Evolutionary conservation across 2,113 vertebrate species (phyloP), one percentile per base, ranked within the genome.

Genomic region (Tupaia chinensis): DNA sequence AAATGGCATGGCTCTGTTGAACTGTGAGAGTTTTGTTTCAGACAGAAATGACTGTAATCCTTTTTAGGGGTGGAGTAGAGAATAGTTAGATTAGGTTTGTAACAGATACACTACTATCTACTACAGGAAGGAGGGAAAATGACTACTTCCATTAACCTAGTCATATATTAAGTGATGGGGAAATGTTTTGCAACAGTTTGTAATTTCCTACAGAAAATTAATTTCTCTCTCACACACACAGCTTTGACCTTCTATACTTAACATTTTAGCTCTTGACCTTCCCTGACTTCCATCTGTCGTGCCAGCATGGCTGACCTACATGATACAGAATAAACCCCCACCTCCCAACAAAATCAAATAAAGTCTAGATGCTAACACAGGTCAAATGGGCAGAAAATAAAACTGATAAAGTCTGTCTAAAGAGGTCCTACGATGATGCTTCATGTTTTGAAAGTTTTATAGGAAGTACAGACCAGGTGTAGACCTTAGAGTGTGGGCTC

Each of bases 1-100:
- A 86, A 88, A 93, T 54, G 82, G 25, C 44, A 58, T 72, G 85
- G 54, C 32, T 94, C 79, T 95, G 87, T 80, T 68, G 74, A 95
- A 72, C 73, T 53, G 54, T 93, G 53, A 61, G 63, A 73, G 20
- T 85, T 91, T 95, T 78, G 56, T 79, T 92, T 82, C 25, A 82
- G 63, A 58, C 3, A 80, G 86, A 29, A 70, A 92, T 73, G 66
- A 73, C 34, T 58, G 3, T 74, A 74, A 34, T 86, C 29, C 17
- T 89, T 11, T 65, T 81, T 63, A 73, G 79, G 34, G 53, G n/a
- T 74, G 15, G 16, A 14, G 13, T 25, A 77, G 87, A 78, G 16
- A 82, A 86, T 65, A 87, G 78, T 8, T 61, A 76, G 44, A 11
- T 77, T 70, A 74, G 44, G 4, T 90, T 87, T 85, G 15, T 77